These are phyloP conservation scores for Xanthia togata DNA, from an alignment of 2,888 invertebrate species.

Conservation along the genomic window DNA sequence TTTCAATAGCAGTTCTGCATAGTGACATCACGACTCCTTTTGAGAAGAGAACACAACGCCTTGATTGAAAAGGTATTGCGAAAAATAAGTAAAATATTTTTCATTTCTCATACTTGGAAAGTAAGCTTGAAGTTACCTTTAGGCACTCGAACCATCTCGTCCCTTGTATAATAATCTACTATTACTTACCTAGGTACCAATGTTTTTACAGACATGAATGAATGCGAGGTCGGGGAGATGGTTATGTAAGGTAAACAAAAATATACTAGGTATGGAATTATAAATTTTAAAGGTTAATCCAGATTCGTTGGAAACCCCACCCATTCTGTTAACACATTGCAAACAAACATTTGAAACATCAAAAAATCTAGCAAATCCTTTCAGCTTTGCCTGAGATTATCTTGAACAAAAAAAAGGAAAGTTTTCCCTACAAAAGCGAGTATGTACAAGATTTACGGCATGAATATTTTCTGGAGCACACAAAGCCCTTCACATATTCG, in stretches of 20 bases:
- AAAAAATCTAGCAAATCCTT: slow-evolving; percentile 41
- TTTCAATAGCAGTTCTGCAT: not conserved
- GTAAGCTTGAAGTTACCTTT: too few relatives aligned
- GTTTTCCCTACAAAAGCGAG: slow-evolving; percentile 48
- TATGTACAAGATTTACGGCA: slow-evolving; percentile 63
- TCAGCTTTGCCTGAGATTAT: slow-evolving; percentile 59
- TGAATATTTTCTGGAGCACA: slow-evolving; percentile 64
- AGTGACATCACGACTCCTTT: not conserved
- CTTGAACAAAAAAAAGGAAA: slow-evolving; percentile 49
- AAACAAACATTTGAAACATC: slow-evolving; percentile 22
- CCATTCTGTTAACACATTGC: not conserved
- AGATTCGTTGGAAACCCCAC: not conserved
- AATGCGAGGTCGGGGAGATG: not conserved
- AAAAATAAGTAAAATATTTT: not conserved
- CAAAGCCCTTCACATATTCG: slow-evolving; percentile 62
- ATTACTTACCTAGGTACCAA: not conserved
- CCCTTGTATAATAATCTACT: too few relatives aligned
- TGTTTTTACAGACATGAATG: not conserved
- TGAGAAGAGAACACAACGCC: not conserved
- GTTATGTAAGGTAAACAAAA: not conserved
- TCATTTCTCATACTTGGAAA: too few relatives aligned
- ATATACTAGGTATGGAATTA: not conserved
- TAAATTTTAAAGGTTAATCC: not conserved
- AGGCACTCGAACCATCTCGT: too few relatives aligned
- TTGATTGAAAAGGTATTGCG: not conserved